Evolutionary conservation across 2,888 invertebrate species (phyloP), one percentile per base, ranked within the genome.

Genomic region (Sarcophaga variegata): DNA sequence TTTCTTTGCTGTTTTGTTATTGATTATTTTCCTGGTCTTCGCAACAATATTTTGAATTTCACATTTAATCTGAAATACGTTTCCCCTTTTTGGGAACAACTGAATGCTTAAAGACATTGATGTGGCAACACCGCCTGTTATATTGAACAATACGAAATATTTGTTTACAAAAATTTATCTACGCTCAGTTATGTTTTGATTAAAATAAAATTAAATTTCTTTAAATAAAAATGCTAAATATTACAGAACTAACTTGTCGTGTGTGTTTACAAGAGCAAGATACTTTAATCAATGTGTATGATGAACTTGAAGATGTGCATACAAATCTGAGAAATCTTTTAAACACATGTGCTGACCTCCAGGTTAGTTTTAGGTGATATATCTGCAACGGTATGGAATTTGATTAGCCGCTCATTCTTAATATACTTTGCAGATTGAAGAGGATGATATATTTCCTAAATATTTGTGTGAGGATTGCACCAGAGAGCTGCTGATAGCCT

Each of bases 391-490:
- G 37, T 37, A 37, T 60, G 11, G 2, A 14, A n/a, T 4, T 20
- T 5, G 11, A 22, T 60, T 49, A 37, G 11, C 22, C 54, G 20
- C 17, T 25, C 5, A 8, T 6, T 37, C 54, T 4, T 12, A 54
- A 54, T 27, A 4, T 70, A 6, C 64, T 74, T 80, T 80, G 10
- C n/a, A 93, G 92, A 90, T 92, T 0, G 89, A 90, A 17, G 87
- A 84, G 14, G 70, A 62, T 0, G 92, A 93, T 88, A 77, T 45
- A n/a, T 90, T 89, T 70, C 91, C 93, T 0, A 92, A 93, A 85
- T 91, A 91, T 54, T 88, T 93, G 37, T 93, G 93, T 63, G 90
- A 91, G 47, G 90, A 91, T 49, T 93, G 93, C 64, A 92, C 92
- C 0, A 90, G 89, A 11, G 93, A 93, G 81, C 88, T 93, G 2